Conservation (phyloP, 2,888 invertebrate species). For the Campoplex nolae region DNA sequence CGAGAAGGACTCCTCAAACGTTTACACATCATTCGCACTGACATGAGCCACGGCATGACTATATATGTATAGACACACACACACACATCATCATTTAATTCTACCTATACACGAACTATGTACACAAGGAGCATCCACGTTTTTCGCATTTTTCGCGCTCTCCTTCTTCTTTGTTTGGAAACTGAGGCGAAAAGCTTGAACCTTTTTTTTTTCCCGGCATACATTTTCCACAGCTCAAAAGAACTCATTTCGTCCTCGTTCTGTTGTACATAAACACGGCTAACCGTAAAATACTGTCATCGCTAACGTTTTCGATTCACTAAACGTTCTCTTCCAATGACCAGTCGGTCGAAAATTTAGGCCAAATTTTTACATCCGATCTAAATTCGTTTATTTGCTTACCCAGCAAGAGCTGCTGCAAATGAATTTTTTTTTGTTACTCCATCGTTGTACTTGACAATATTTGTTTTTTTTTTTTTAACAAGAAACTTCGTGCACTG, state of each 20-base stretch:
- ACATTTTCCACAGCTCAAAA: slow-evolving; percentile 37
- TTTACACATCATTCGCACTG: slow-evolving; percentile 77
- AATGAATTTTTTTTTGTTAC: not conserved
- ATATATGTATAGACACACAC: not conserved
- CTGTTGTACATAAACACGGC: not conserved
- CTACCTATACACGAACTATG: slow-evolving; percentile 4
- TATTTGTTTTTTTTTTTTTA: not conserved
- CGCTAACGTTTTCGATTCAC: slow-evolving; percentile 11
- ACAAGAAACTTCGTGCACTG: not conserved
- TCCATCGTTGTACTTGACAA: not conserved
- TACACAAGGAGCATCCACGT: slow-evolving; percentile 1
- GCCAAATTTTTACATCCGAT: not conserved
- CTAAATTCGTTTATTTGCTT: not conserved
- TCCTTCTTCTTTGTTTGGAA: slow-evolving; percentile 58
- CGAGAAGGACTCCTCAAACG: slow-evolving; percentile 75
- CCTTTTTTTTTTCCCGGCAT: slow-evolving; percentile 40
- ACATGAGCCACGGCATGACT: slow-evolving; percentile 24
- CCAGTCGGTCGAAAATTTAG: not conserved
- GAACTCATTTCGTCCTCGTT: slow-evolving; percentile 1
- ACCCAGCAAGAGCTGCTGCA: not conserved
- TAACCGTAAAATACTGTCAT: slow-evolving; percentile 13
- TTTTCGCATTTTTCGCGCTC: slow-evolving; percentile 27
- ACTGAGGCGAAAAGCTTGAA: slow-evolving; percentile 29
- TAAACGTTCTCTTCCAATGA: not conserved
- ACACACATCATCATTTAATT: not conserved